Conservation (phyloP, 2,797 vertebrate genomes). For the Triplophysa bombifrons region DNA sequence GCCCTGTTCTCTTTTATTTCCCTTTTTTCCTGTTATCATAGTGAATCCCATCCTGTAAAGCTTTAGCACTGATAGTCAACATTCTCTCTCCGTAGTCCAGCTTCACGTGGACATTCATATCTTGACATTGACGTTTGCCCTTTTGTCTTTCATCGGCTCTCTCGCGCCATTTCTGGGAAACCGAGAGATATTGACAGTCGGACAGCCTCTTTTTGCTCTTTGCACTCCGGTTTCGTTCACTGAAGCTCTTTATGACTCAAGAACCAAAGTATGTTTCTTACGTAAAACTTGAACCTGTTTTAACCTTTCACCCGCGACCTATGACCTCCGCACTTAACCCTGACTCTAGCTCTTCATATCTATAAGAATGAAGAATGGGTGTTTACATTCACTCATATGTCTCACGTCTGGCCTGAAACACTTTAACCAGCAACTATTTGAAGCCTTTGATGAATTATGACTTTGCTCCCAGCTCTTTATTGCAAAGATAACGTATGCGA, state of each 20-base stretch:
- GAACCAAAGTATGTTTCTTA: constrained; percentile 19
- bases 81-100: not conserved
- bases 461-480: not conserved
- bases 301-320: constrained; percentile 41
- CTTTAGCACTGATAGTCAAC: not conserved
- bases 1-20: not conserved
- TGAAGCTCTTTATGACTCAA: constrained; percentile 16
- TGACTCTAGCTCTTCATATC: constrained; percentile 4
- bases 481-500: not conserved
- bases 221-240: constrained; percentile 24
- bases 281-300: constrained; percentile 37
- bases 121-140: constrained; percentile 61
- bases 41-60: not conserved
- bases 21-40: not conserved
- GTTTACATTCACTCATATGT: not conserved
- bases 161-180: constrained; percentile 64
- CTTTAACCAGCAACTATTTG: not conserved
- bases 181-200: constrained; percentile 56
- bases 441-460: not conserved
- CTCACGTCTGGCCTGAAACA: not conserved
- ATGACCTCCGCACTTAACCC: constrained; percentile 29
- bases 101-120: constrained; percentile 46
- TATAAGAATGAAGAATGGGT: constrained; percentile 9
- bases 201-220: constrained; percentile 40
- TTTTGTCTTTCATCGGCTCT: constrained; percentile 24